These are phyloP conservation scores for Drosophila kanapiae DNA, from an alignment of 1,140 invertebrate genomes.

Conservation along the genomic window DNA sequence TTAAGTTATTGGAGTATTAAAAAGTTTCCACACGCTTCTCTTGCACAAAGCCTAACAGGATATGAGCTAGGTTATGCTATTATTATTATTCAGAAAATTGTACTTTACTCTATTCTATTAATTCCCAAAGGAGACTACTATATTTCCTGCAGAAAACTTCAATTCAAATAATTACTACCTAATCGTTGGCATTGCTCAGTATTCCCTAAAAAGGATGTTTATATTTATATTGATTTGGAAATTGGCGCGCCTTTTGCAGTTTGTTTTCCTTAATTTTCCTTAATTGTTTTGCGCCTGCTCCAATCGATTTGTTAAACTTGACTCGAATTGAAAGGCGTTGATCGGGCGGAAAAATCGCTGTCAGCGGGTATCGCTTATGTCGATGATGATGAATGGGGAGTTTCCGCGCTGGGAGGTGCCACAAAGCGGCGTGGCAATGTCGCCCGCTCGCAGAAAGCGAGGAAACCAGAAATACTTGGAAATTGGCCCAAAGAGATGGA, in stretches of 20 bases:
- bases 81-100: neutral
- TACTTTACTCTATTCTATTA: neutral
- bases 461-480: neutral
- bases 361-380: slow-evolving; percentile 19
- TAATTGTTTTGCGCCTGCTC: neutral
- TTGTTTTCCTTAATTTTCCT: neutral
- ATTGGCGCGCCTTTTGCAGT: neutral
- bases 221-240: too few relatives aligned
- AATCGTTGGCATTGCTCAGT: neutral
- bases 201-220: neutral
- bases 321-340: slow-evolving; percentile 31
- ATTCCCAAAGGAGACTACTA: neutral
- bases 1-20: too few relatives aligned
- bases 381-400: slow-evolving; percentile 21
- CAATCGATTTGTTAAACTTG: slow-evolving; percentile 3
- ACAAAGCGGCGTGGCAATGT: slow-evolving; percentile 27
- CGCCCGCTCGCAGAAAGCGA: slow-evolving; percentile 25
- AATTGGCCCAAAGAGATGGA: slow-evolving; percentile 29
- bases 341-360: slow-evolving; percentile 40
- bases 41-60: too few relatives aligned
- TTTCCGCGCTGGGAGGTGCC: neutral
- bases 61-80: too few relatives aligned
- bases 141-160: neutral
- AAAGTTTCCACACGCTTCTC: too few relatives aligned
- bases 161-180: neutral